Evolutionary conservation across 2,113 vertebrate species (phyloP).

Genomic region (Corythaixoides concolor): DNA sequence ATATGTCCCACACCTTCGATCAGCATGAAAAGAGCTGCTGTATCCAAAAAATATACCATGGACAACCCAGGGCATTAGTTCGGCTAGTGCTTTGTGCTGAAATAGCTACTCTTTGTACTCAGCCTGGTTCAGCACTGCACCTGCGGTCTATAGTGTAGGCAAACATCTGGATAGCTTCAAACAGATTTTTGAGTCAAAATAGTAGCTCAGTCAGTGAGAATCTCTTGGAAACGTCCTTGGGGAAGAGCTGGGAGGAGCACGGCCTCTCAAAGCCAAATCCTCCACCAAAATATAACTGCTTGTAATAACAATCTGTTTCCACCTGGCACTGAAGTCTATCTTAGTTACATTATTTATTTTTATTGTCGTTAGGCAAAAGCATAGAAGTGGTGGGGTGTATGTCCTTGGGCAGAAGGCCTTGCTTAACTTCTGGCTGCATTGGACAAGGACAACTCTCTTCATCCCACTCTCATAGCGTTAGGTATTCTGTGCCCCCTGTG

Average conservation of each 20-base stretch:
- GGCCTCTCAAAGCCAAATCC: neutral
- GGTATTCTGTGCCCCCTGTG: neutral
- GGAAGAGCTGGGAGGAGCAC: neutral
- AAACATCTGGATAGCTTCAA: neutral
- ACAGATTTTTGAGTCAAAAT: neutral
- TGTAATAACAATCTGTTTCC: neutral
- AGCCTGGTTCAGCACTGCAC: neutral
- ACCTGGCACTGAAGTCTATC: neutral
- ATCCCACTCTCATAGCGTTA: neutral
- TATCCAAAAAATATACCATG: neutral
- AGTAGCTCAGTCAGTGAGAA: neutral
- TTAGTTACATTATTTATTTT: slow-evolving; percentile 39
- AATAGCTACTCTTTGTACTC: neutral
- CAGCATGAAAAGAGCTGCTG: neutral
- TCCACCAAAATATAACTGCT: neutral
- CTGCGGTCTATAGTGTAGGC: neutral
- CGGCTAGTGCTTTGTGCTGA: neutral
- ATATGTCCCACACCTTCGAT: neutral
- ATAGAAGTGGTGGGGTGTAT: neutral
- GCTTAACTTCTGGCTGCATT: neutral
- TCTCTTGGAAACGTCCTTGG: neutral
- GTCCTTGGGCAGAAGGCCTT: neutral
- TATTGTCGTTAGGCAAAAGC: neutral
- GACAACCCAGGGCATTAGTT: neutral
- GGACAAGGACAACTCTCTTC: neutral